phyloP scores from a whole-genome alignment of 2,113 vertebrate genomes.

The Thalassarche chlororhynchos region DNA sequence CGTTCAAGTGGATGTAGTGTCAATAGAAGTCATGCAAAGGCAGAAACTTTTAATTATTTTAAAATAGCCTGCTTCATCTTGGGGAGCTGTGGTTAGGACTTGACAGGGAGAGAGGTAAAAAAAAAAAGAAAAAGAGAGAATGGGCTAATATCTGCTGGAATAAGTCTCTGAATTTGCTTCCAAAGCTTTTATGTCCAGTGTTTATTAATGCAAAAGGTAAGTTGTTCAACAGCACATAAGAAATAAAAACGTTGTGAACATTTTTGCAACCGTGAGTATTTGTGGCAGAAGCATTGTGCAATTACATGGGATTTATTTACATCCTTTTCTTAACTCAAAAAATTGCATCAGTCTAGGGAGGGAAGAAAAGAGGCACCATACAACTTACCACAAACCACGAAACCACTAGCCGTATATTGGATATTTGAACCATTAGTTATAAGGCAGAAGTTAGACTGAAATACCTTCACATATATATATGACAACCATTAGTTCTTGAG shows the following conservation, averaged over 20 bases:
- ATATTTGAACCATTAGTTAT: neutral
- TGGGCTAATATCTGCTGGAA: neutral
- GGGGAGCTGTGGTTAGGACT: neutral
- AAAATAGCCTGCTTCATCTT: neutral
- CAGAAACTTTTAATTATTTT: conserved; percentile 65
- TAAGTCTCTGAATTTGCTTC: neutral
- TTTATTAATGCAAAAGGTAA: neutral
- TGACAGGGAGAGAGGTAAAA: neutral
- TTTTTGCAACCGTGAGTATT: neutral
- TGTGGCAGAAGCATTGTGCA: neutral
- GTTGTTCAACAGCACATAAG: neutral
- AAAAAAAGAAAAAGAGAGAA: neutral
- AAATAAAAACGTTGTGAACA: neutral
- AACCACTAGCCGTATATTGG: neutral
- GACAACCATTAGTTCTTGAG: neutral
- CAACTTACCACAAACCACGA: neutral
- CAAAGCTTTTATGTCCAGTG: neutral
- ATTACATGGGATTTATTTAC: neutral
- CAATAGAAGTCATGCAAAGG: conserved; percentile 30
- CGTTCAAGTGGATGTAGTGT: neutral
- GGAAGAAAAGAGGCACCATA: neutral
- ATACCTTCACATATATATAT: neutral
- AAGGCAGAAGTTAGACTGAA: neutral
- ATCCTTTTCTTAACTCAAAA: neutral
- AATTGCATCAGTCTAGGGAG: neutral